These are phyloP conservation scores for Sinella curviseta DNA, from an alignment of 1,140 invertebrate genomes.

Conservation along the genomic window DNA sequence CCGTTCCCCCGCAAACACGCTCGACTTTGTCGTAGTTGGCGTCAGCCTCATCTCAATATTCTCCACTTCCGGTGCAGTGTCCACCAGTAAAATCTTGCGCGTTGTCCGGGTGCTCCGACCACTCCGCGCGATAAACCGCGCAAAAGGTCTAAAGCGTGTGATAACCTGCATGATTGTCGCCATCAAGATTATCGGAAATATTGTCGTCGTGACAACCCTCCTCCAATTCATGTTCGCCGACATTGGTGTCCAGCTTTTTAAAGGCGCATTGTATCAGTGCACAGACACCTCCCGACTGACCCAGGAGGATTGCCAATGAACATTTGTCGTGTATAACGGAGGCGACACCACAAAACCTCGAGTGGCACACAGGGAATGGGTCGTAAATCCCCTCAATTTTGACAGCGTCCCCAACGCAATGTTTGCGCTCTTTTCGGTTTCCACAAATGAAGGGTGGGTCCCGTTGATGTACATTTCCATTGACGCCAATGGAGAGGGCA, in stretches of 20 bases:
- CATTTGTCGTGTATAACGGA: slow-evolving; percentile 83
- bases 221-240: slow-evolving; percentile 99
- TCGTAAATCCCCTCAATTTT: slow-evolving; percentile 87
- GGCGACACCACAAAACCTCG: slow-evolving; percentile 78
- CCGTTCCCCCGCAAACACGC: background rate
- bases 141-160: slow-evolving; percentile 99
- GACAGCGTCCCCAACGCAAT: slow-evolving; percentile 96
- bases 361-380: slow-evolving; percentile 77
- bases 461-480: slow-evolving; percentile 95
- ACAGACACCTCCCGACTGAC: slow-evolving; percentile 85
- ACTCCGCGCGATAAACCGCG: slow-evolving; percentile 98
- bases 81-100: slow-evolving; percentile 97
- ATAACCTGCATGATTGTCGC: slow-evolving; percentile 99
- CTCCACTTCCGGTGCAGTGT: too few species aligned
- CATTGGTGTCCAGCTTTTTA: too few species aligned
- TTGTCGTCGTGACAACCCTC: slow-evolving; percentile 96
- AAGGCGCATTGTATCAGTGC: slow-evolving; percentile 88
- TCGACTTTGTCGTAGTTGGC: background rate
- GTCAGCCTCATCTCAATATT: background rate
- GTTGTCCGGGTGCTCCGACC: slow-evolving; percentile 97
- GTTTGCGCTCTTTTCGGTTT: slow-evolving; percentile 97
- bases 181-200: slow-evolving; percentile 98
- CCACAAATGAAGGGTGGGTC: slow-evolving; percentile 99
- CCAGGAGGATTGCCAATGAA: slow-evolving; percentile 70
- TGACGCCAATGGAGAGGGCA: slow-evolving; percentile 92